Evolutionary conservation across 2,888 invertebrate genomes (phyloP).

Genomic region (Phengaris arion): DNA sequence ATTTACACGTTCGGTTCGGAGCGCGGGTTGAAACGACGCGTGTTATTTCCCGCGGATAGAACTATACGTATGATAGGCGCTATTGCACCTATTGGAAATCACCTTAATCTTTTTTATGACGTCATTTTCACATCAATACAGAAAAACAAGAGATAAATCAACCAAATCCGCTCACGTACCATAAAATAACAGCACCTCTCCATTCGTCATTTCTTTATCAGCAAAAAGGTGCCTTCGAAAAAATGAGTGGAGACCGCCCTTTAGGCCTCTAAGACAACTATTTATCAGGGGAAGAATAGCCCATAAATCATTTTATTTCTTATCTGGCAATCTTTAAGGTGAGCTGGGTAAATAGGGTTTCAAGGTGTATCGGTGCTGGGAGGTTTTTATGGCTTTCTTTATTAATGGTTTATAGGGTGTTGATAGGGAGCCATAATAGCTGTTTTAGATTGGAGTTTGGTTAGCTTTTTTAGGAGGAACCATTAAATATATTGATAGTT

Average conservation of each 20-base stretch:
- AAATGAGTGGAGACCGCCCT: conserved; percentile 66
- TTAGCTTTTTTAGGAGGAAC: conserved; percentile 26
- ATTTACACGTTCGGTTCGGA: too few species aligned
- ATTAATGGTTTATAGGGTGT: conserved; percentile 48
- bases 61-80: too few species aligned
- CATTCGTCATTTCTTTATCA: conserved; percentile 73
- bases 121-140: conserved; percentile 23
- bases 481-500: conserved; percentile 2
- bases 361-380: conserved; percentile 42
- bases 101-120: conserved; percentile 11
- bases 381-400: conserved; percentile 53
- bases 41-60: too few species aligned
- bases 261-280: conserved; percentile 70
- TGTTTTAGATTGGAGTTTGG: conserved; percentile 26
- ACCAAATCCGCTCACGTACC: conserved; percentile 54
- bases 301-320: conserved; percentile 69
- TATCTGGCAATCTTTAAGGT: conserved; percentile 68
- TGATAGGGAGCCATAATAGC: conserved; percentile 35
- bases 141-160: conserved; percentile 36
- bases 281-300: conserved; percentile 63
- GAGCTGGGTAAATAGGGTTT: conserved; percentile 44
- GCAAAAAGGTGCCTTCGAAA: conserved; percentile 64
- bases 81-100: not conserved
- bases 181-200: conserved; percentile 58
- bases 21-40: too few species aligned